These are phyloP conservation scores for Sarcophaga caerulescens DNA, from an alignment of 2,888 invertebrate genomes.

Conservation along the genomic window DNA sequence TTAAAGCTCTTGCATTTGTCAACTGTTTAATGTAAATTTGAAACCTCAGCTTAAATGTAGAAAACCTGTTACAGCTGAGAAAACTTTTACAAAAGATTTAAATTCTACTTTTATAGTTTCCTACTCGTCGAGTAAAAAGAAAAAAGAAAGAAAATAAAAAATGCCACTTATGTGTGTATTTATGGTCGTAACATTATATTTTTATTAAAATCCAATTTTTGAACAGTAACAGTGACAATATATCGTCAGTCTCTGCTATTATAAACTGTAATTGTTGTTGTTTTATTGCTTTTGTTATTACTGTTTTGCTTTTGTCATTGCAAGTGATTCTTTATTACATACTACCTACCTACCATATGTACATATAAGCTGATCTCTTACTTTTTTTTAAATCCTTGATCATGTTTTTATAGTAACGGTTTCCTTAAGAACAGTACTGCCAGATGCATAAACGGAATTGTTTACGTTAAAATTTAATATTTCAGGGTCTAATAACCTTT, in stretches of 20 bases:
- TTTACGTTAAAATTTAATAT: no score
- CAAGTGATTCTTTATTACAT: constrained; percentile 31
- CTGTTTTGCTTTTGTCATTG: not conserved
- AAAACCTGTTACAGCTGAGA: constrained; percentile 73
- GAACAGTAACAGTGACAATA: constrained; percentile 7
- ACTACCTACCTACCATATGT: not conserved
- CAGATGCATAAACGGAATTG: not conserved
- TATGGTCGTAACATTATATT: constrained; percentile 52
- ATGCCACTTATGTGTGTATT: constrained; percentile 1
- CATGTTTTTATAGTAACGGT: constrained; percentile 43
- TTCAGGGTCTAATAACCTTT: no score
- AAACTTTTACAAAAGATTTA: constrained; percentile 70
- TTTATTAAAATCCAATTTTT: constrained; percentile 33
- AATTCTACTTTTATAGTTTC: constrained; percentile 68
- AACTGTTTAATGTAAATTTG: constrained; percentile 68
- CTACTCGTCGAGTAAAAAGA: constrained; percentile 27
- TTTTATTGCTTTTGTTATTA: not conserved
- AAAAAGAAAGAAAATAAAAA: constrained; percentile 8
- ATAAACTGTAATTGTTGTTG: constrained; percentile 10
- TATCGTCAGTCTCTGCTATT: constrained; percentile 1
- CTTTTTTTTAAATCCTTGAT: constrained; percentile 21
- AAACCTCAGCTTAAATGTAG: constrained; percentile 72
- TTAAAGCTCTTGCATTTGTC: constrained; percentile 61
- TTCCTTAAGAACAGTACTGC: constrained; percentile 3
- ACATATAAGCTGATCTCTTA: not conserved